Percentiles rank a stretch among this genome's conserved stretches.
phyloP scores from a whole-genome alignment of 1,140 invertebrate species.

The Eubasilissa regina region DNA sequence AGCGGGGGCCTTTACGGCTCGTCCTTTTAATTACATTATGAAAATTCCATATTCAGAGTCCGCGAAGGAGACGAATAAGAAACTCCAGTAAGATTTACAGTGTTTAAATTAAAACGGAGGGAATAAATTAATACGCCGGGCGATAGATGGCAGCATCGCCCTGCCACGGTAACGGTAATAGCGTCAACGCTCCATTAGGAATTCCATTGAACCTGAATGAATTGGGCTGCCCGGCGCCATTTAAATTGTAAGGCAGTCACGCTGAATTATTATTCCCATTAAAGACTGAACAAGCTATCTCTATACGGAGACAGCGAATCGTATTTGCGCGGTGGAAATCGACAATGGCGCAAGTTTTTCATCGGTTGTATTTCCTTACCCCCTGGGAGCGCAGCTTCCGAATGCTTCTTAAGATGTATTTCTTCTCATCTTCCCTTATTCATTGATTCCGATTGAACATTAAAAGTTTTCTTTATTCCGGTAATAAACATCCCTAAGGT shows the following conservation, averaged over 20 bases:
- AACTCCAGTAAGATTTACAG: constrained; percentile 51
- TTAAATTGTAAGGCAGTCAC: constrained; percentile 56
- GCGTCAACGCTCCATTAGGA: constrained; percentile 60
- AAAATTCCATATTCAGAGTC: constrained; percentile 53
- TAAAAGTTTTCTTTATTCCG: constrained; percentile 12
- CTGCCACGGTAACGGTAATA: constrained; percentile 52
- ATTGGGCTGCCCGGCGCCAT: constrained; percentile 57
- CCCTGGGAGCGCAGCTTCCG: constrained; percentile 1
- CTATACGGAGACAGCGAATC: constrained; percentile 38
- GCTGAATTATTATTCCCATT: constrained; percentile 58
- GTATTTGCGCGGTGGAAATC: constrained; percentile 16
- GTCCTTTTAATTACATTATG: constrained; percentile 54
- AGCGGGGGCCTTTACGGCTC: background rate
- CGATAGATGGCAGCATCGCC: constrained; percentile 42
- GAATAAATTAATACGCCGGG: constrained; percentile 59
- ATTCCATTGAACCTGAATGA: constrained; percentile 60
- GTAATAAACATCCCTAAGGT: too few relatives aligned
- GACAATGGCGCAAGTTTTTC: constrained; percentile 26
- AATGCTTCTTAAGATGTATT: background rate
- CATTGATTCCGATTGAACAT: background rate
- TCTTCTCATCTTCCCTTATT: background rate
- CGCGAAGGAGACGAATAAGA: constrained; percentile 25
- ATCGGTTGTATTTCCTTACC: background rate
- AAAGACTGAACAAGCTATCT: constrained; percentile 47
- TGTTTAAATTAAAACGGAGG: constrained; percentile 56